Base-by-base conservation (phyloP, 2,888 invertebrate species). In the Cecidostiba fungosa region DNA sequence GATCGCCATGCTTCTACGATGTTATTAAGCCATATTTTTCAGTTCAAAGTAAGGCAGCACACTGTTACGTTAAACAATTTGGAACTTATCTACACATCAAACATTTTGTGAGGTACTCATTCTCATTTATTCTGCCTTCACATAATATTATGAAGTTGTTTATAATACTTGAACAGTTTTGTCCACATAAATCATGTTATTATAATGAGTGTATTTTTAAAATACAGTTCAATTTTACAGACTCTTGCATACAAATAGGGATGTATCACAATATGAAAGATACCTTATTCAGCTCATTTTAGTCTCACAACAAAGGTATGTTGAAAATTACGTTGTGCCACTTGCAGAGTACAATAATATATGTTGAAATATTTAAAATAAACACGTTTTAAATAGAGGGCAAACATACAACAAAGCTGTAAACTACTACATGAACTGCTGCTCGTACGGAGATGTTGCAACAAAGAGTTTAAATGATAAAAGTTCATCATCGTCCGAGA, bases 1-100 rank as follows among this genome's bases (percentile, higher is more conserved):
- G 95, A 92, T 95, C 95, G 85, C 94, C 94, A 89, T 93, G 94
- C 90, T 95, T 95, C 93, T 95, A 94, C 92, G 93, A 94, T 90
- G 94, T 94, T 91, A 94, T 95, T 91, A 93, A 94, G 91, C 93
- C 94, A 88, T 94, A 94, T 90, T 94, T 95, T 93, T 93, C 94
- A 92, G 93, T 94, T 88, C 94, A 94, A 90, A 94, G 94, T 90
- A 94, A 94, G 89, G 94, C 93, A 88, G 94, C 94, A 90, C 93
- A 94, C 91, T 93, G 92, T 87, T 89, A 89, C 88, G 94, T 95
- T 91, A 94, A 94, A 91, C 94, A 94, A 91, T 93, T 94, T 90
- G 94, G 94, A 92, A 94, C 95, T 88, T 95, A 95, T 90, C 91
- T 90, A 81, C 91, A 90, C 86, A 90, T 94, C 85, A 91, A 93